Conservation (phyloP, 2,113 vertebrate species). For the Oplegnathus fasciatus region DNA sequence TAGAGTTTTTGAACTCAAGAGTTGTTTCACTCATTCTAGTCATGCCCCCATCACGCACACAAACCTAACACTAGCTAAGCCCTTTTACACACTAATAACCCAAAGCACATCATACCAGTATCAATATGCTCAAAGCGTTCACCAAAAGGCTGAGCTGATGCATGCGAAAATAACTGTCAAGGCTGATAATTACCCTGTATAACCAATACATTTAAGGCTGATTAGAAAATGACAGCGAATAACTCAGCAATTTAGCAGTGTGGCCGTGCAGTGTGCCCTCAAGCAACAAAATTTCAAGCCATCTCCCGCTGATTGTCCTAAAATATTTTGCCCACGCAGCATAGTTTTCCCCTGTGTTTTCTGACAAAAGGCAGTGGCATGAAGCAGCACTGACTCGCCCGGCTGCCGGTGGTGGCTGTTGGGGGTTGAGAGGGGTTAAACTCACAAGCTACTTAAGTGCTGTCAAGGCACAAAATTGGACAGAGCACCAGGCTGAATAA, state of each 20-base stretch:
- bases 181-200: constrained; percentile 55
- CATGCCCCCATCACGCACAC: neutral
- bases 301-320: constrained; percentile 34
- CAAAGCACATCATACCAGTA: constrained; percentile 5
- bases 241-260: constrained; percentile 38
- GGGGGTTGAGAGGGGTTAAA: constrained; percentile 66
- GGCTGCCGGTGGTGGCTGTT: neutral
- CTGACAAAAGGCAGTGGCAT: constrained; percentile 19
- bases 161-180: constrained; percentile 51
- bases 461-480: constrained; percentile 74
- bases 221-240: constrained; percentile 66
- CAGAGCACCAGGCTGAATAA: constrained; percentile 72
- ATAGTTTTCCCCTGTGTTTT: neutral
- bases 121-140: constrained; percentile 48
- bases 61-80: neutral
- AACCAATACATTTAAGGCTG: constrained; percentile 52
- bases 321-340: constrained; percentile 55
- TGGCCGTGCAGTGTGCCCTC: constrained; percentile 14
- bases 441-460: constrained; percentile 70
- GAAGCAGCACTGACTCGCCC: constrained; percentile 15
- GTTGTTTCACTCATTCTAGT: neutral
- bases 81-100: constrained; percentile 1
- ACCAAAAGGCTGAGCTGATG: constrained; percentile 3
- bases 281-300: constrained; percentile 14
- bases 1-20: neutral